These are phyloP conservation scores for Drymodes brunneopygia DNA, from an alignment of 2,113 vertebrate species.

Conservation along the genomic window DNA sequence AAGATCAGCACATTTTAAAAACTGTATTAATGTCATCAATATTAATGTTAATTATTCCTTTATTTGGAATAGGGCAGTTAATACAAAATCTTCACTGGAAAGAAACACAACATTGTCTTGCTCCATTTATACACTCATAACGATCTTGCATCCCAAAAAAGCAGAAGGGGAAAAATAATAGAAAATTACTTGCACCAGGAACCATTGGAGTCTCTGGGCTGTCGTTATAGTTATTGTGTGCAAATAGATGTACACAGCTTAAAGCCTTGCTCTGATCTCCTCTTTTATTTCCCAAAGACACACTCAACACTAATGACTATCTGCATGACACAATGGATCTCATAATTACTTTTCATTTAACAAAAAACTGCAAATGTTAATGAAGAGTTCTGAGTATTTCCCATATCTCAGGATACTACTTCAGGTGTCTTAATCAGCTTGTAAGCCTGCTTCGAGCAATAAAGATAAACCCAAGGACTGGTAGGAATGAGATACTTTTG, in stretches of 20 bases:
- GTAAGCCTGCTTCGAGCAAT: constrained; percentile 24
- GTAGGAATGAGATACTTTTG: not conserved
- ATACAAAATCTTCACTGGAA: not conserved
- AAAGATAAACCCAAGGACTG: constrained; percentile 1
- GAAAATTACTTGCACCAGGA: not conserved
- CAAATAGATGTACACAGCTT: not conserved
- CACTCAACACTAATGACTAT: constrained; percentile 8
- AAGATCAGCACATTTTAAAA: not conserved
- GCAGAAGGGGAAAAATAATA: not conserved
- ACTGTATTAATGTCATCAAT: not conserved
- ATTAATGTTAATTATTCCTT: not conserved
- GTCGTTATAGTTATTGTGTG: not conserved
- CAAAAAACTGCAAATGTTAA: constrained; percentile 17
- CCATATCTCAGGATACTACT: not conserved
- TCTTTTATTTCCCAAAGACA: constrained; percentile 21
- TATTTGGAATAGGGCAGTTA: not conserved
- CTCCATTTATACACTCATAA: not conserved
- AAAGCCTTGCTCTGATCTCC: not conserved
- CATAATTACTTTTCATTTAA: constrained; percentile 49
- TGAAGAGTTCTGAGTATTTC: constrained; percentile 10
- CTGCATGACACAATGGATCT: not conserved
- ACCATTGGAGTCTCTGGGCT: not conserved
- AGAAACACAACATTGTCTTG: not conserved
- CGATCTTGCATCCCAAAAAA: not conserved
- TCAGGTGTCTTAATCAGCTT: not conserved